Conservation (phyloP, 1,140 invertebrate genomes). For the Dendroctonus valens region DNA sequence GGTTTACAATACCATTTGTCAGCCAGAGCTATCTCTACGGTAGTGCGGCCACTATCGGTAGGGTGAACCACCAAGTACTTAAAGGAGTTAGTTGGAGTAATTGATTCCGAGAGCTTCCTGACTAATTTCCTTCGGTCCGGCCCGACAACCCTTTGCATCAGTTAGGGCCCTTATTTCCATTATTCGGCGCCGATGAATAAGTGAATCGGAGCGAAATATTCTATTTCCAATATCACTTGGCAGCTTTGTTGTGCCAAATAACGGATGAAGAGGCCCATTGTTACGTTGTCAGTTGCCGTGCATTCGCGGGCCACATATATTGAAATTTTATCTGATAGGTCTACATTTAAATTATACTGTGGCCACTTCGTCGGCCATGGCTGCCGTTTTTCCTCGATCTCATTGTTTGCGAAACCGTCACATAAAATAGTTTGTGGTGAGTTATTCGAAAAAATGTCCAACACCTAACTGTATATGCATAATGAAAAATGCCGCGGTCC, state of each 20-base stretch:
- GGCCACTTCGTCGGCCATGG: not conserved
- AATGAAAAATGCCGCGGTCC: too few species aligned
- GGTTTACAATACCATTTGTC: too few species aligned
- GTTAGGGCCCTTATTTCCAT: conserved; percentile 48
- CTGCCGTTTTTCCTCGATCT: not conserved
- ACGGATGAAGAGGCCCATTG: conserved; percentile 46
- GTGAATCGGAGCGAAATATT: conserved; percentile 49
- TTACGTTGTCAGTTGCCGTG: conserved; percentile 40
- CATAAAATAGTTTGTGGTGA: too few species aligned
- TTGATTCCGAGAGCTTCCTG: not conserved
- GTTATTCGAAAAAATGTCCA: too few species aligned
- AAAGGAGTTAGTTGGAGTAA: not conserved
- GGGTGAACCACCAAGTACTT: not conserved
- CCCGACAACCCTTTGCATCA: conserved; percentile 43
- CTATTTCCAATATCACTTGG: conserved; percentile 50
- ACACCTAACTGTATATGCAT: too few species aligned
- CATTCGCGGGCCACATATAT: conserved; percentile 35
- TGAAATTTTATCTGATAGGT: conserved; percentile 45
- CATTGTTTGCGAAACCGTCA: not conserved
- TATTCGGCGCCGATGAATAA: conserved; percentile 43
- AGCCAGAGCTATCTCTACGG: too few species aligned
- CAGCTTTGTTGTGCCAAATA: conserved; percentile 44
- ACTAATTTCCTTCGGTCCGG: conserved; percentile 39
- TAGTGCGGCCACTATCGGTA: too few species aligned
- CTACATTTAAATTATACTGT: conserved; percentile 30